Evolutionary conservation across 2,797 vertebrate genomes (phyloP).

Genomic region (Galagoides demidoff): DNA sequence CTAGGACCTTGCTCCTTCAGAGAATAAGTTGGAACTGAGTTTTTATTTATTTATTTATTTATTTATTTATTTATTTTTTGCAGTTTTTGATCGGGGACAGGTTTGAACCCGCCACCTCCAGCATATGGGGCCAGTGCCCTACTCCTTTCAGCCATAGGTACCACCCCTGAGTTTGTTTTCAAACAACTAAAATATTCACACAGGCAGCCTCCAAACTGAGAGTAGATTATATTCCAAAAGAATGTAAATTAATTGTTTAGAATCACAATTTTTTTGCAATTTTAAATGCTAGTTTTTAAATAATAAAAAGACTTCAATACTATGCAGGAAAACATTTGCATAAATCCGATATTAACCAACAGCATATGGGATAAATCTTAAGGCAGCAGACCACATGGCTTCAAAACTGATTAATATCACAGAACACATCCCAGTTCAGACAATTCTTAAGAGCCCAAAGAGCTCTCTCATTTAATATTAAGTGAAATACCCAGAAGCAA

Average conservation of each 20-base stretch:
- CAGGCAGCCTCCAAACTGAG: neutral
- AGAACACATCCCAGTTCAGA: slow-evolving; percentile 61
- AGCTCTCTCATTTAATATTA: slow-evolving; percentile 48
- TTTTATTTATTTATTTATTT: neutral
- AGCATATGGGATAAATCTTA: slow-evolving; percentile 51
- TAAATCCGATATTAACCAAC: slow-evolving; percentile 68
- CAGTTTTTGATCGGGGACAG: no score
- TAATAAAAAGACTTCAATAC: slow-evolving; percentile 74
- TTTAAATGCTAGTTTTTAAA: slow-evolving; percentile 84
- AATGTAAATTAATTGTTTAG: slow-evolving; percentile 32
- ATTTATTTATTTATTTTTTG: no score
- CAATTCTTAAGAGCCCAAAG: slow-evolving; percentile 59
- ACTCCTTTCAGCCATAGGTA: no score
- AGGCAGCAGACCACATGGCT: slow-evolving; percentile 64
- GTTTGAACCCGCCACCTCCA: no score
- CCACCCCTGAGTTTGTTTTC: slow-evolving; percentile 13
- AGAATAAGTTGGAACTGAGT: neutral
- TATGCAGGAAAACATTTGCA: slow-evolving; percentile 74
- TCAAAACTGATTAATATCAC: slow-evolving; percentile 57
- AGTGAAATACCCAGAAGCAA: slow-evolving; percentile 45
- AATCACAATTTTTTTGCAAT: slow-evolving; percentile 24
- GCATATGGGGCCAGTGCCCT: no score
- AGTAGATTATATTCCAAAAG: neutral
- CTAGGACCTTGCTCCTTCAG: neutral
- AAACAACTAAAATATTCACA: neutral